A percentile compares a stretch with the other conserved stretches of the same genome.
Conservation (phyloP, 2,797 vertebrate genomes). For the Chiloscyllium punctatum region DNA sequence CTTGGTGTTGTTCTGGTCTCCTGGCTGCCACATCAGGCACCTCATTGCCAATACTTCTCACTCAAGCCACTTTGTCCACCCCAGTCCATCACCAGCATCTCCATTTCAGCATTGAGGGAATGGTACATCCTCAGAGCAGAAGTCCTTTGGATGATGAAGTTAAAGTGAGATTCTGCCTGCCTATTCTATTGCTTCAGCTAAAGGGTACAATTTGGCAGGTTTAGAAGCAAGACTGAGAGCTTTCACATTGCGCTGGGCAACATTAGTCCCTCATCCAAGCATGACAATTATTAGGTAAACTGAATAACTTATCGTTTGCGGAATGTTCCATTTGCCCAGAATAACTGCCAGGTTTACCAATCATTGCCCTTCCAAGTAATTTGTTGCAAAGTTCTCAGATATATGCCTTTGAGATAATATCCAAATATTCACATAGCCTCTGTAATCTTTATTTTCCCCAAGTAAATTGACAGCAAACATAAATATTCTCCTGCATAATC, state of each 20-base stretch:
- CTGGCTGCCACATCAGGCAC: too few species aligned
- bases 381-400: neutral
- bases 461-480: neutral
- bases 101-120: neutral
- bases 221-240: neutral
- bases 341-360: neutral
- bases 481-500: neutral
- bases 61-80: too few species aligned
- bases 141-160: neutral
- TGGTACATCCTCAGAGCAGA: neutral
- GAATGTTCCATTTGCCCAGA: neutral
- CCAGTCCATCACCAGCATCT: too few species aligned
- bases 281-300: neutral
- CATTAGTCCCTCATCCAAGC: neutral
- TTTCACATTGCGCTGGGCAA: neutral
- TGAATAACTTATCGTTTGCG: neutral
- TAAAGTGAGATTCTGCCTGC: neutral
- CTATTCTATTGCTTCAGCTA: neutral
- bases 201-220: neutral
- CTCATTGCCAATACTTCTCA: too few species aligned
- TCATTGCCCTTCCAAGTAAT: neutral
- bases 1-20: too few species aligned
- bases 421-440: neutral
- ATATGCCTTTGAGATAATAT: neutral
- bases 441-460: neutral